Evolutionary conservation across 2,888 invertebrate species (phyloP).

Genomic region (Phyllotreta striolata): DNA sequence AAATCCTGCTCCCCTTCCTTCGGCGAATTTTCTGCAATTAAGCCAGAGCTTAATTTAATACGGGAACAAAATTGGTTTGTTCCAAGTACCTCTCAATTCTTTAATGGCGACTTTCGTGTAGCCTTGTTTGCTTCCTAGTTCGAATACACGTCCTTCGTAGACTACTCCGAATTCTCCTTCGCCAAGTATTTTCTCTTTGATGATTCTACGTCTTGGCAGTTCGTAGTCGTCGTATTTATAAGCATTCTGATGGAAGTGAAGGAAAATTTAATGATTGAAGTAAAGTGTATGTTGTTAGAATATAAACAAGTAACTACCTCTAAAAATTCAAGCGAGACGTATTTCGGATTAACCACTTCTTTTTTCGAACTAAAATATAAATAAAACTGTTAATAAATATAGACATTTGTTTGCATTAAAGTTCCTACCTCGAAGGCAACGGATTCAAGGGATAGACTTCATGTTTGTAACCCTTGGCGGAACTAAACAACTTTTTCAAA

Average conservation of each 20-base stretch:
- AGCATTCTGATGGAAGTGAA: conserved; percentile 38
- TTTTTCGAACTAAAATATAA: too few relatives aligned
- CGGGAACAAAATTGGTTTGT: background rate
- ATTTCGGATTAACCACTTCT: too few relatives aligned
- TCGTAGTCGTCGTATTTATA: conserved; percentile 52
- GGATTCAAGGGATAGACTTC: too few relatives aligned
- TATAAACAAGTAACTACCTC: background rate
- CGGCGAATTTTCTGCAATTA: conserved; percentile 62
- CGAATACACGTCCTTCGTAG: conserved; percentile 70
- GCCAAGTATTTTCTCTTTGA: conserved; percentile 65
- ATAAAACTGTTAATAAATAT: too few relatives aligned
- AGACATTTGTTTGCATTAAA: too few relatives aligned
- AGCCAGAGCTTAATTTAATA: background rate
- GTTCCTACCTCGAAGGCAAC: too few relatives aligned
- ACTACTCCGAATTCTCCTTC: conserved; percentile 81
- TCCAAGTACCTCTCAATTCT: conserved; percentile 69
- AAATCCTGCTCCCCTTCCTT: conserved; percentile 74
- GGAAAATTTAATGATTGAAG: background rate
- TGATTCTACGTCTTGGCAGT: conserved; percentile 51
- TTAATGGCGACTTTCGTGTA: conserved; percentile 75
- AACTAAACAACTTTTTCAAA: too few relatives aligned
- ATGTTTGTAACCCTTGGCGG: too few relatives aligned
- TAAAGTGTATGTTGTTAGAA: conserved; percentile 1
- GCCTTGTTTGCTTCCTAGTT: conserved; percentile 62
- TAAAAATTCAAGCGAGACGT: background rate